A percentile compares a stretch with the other conserved stretches of the same genome.
Evolutionary conservation across 2,113 vertebrate species (phyloP).

Genomic region (Isurus oxyrinchus): DNA sequence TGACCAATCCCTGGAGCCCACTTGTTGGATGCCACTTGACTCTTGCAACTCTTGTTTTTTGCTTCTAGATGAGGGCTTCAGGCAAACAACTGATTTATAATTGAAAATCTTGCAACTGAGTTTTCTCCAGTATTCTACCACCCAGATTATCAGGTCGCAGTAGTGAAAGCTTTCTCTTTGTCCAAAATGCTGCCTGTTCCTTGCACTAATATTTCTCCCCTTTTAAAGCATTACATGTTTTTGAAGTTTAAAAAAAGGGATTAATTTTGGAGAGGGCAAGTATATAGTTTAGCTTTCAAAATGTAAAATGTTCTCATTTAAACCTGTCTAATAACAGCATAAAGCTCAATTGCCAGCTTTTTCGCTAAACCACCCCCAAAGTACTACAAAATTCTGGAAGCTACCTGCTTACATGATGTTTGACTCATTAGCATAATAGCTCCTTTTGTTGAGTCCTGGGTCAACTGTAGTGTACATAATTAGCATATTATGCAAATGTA

Average conservation of each 20-base stretch:
- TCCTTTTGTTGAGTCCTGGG: neutral
- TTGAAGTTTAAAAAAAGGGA: neutral
- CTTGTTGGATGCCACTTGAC: neutral
- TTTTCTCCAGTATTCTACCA: neutral
- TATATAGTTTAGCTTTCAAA: neutral
- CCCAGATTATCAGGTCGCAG: neutral
- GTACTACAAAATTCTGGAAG: neutral
- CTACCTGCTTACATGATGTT: neutral
- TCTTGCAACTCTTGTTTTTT: neutral
- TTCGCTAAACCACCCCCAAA: neutral
- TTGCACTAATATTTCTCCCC: neutral
- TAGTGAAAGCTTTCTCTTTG: neutral
- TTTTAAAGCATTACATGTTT: neutral
- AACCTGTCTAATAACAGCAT: neutral
- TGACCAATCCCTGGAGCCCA: neutral
- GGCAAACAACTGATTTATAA: no score
- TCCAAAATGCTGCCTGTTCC: neutral
- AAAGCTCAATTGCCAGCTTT: no score
- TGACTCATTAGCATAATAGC: neutral
- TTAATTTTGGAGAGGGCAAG: neutral
- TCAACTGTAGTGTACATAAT: neutral
- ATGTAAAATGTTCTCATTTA: neutral
- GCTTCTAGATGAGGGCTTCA: neutral
- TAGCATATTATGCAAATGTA: slow-evolving; percentile 21
- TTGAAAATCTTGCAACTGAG: neutral